Conservation (phyloP, 30 jellyfish, hydroid and myxozoan species). For the Turritopsis rubra region DNA sequence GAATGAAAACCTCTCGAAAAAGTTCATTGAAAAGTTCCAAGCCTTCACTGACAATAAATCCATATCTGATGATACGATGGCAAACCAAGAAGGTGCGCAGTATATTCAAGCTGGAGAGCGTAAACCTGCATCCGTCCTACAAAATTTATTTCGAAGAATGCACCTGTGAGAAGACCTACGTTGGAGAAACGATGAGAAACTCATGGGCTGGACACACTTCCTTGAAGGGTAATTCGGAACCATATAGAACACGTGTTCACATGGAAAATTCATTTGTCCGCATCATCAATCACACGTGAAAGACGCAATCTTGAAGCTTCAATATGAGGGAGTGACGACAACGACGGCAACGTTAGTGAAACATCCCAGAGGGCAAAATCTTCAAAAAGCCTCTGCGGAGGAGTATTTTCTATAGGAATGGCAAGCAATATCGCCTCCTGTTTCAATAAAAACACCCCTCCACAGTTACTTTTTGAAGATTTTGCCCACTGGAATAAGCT, state of each 20-base stretch:
- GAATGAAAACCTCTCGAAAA: constrained; percentile 16
- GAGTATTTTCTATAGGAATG: too few relatives aligned
- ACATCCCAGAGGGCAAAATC: too few relatives aligned
- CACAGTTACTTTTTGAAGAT: too few relatives aligned
- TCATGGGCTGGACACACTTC: constrained; percentile 11
- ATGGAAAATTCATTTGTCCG: neutral
- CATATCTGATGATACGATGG: neutral
- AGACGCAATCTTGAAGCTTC: neutral
- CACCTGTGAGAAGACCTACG: constrained; percentile 2
- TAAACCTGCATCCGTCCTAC: constrained; percentile 8
- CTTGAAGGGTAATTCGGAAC: constrained; percentile 12
- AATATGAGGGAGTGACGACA: too few relatives aligned
- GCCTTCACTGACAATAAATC: constrained; percentile 16
- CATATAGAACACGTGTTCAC: neutral
- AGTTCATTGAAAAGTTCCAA: constrained; percentile 9
- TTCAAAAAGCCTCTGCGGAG: too few relatives aligned
- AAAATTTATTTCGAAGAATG: constrained; percentile 15
- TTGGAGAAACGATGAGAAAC: constrained; percentile 11
- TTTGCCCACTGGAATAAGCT: too few relatives aligned
- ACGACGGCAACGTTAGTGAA: too few relatives aligned
- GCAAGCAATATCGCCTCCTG: too few relatives aligned
- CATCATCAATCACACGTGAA: neutral
- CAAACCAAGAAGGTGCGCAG: constrained; percentile 5
- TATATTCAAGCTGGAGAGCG: constrained; percentile 2
- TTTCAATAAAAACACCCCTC: too few relatives aligned